Conservation (phyloP, 2,888 invertebrate genomes). For the Cylloceria caligata region DNA sequence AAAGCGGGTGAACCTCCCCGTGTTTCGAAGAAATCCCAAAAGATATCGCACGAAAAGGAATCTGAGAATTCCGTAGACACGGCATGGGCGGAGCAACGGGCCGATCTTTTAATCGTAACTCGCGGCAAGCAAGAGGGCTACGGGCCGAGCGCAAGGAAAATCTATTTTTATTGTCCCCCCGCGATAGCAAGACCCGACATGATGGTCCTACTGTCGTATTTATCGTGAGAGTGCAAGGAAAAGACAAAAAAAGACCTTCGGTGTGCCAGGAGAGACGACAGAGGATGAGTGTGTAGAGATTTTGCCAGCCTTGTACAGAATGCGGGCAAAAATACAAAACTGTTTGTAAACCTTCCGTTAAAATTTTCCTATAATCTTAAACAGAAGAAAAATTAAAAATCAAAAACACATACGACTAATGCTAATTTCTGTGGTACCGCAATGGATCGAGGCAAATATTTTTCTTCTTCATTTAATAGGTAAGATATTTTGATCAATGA, state of each 20-base stretch:
- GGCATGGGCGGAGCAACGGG: conserved; percentile 76
- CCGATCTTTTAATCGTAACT: conserved; percentile 77
- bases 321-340: background rate
- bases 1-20: conserved; percentile 36
- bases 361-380: no score
- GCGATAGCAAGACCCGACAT: conserved; percentile 71
- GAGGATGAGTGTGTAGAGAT: conserved; percentile 36
- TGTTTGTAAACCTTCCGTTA: background rate
- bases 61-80: conserved; percentile 75
- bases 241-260: conserved; percentile 35
- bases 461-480: no score
- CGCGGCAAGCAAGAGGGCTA: conserved; percentile 73
- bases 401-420: no score
- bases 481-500: no score
- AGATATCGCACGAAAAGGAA: conserved; percentile 63
- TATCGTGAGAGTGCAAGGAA: conserved; percentile 60
- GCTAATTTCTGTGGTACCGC: no score
- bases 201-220: conserved; percentile 48
- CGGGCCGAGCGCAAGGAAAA: conserved; percentile 72
- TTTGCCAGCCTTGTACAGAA: background rate
- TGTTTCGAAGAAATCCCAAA: conserved; percentile 65
- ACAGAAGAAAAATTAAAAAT: no score
- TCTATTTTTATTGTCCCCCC: conserved; percentile 81
- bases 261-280: conserved; percentile 13
- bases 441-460: no score